These are phyloP conservation scores for Nycticryphes semicollaris DNA, from an alignment of 2,113 vertebrate species.

Conservation along the genomic window DNA sequence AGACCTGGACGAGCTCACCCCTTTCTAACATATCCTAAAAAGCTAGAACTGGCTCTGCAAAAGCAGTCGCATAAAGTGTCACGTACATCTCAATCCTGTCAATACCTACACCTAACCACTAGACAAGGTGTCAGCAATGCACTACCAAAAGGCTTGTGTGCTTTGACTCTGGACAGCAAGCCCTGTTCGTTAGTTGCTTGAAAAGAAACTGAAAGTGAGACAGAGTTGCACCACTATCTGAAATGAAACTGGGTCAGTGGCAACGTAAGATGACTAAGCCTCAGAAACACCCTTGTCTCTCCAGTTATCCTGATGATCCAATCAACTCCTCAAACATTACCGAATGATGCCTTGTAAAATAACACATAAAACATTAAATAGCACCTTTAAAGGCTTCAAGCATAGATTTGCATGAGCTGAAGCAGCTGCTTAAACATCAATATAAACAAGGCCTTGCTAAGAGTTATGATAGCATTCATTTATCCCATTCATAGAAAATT, in stretches of 20 bases:
- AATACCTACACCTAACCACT: neutral
- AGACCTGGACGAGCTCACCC: neutral
- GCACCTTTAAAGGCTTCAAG: neutral
- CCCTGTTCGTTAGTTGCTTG: neutral
- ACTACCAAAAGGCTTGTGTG: neutral
- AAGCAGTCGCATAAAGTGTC: neutral
- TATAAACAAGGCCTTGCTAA: neutral
- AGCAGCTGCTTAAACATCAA: neutral
- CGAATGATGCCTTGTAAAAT: neutral
- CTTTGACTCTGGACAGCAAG: neutral
- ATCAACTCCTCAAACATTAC: neutral
- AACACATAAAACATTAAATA: neutral
- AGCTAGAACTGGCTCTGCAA: neutral
- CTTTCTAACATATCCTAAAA: neutral
- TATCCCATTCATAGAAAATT: neutral
- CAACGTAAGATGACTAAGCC: conserved; percentile 7
- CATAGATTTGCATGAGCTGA: neutral
- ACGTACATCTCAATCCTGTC: neutral
- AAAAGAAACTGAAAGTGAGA: conserved; percentile 40
- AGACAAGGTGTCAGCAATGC: neutral
- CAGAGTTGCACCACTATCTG: neutral
- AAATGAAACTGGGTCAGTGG: conserved; percentile 19
- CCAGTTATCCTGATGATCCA: neutral
- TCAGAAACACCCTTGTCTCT: neutral
- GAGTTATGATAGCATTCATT: neutral